Base-by-base conservation (phyloP, 2,797 vertebrate species). In the Micrastur ruficollis region DNA sequence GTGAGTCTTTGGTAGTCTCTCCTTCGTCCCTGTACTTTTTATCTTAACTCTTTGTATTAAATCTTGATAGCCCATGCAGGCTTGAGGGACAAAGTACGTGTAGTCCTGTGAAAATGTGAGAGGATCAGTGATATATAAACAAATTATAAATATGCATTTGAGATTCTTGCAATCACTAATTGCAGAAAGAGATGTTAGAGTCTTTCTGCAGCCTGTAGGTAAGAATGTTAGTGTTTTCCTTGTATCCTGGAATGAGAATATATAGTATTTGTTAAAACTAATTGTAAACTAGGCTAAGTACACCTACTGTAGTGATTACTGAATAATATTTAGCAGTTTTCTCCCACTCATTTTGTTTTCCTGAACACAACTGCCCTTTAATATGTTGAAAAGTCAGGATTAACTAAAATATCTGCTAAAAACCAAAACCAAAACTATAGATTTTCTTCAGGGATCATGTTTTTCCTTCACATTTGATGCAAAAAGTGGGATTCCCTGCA, bases 1-100 rank as follows among this genome's bases (percentile, higher is more conserved):
- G 99, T 99, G 98, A 98, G 98, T 96, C 61, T 78, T 86, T 90
- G 53, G 9, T 49, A 68, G 46, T 65, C n/a, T 78, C 10, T 86
- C 27, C 47, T 76, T 89, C 18, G 8, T 90, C 38, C 12, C 21
- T 93, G 8, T 68, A 8, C 19, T 68, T 62, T 22, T 67, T 81
- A 16, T 29, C 9, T 36, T n/a, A 86, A 27, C 23, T 36, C 4
- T 27, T 5, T 83, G 27, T 71, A 31, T 72, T 94, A 70, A 75
- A 68, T 81, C 76, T 50, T 55, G 42, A 8, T 78, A 56, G 32
- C 46, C 65, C 15, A 3, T 18, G 18, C 49, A 29, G 85, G 19
- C 73, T 83, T 88, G 40, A 56, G 75, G 38, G 36, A 25, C 34
- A 42, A 50, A 91, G 18, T 63, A 49, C 36, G 3, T 36, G 11